A percentile compares a stretch with the other conserved stretches of the same genome.
Evolutionary conservation across 2,113 vertebrate species (phyloP).

Genomic region (Bos indicus): DNA sequence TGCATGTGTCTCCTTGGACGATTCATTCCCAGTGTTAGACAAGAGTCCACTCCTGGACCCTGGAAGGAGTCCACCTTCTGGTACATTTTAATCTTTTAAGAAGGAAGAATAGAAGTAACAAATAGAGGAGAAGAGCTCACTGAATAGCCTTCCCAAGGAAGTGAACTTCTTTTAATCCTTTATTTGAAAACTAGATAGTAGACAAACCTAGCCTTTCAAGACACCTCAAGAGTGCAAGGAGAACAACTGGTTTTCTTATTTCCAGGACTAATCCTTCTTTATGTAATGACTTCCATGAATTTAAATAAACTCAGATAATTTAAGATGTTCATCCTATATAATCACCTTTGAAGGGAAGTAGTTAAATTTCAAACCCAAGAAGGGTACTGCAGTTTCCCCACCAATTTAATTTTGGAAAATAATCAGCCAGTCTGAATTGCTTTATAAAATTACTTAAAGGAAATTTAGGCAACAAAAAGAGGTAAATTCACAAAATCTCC

Average conservation of each 20-base stretch:
- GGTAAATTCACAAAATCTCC: not conserved
- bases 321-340: not conserved
- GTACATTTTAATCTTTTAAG: not conserved
- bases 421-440: not conserved
- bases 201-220: not conserved
- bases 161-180: not conserved
- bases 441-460: not conserved
- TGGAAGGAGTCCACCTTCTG: not conserved
- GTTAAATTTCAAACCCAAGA: not conserved
- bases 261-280: not conserved
- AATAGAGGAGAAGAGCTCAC: not conserved
- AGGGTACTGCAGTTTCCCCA: not conserved
- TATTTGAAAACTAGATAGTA: not conserved
- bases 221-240: not conserved
- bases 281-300: not conserved
- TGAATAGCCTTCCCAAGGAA: not conserved
- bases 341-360: not conserved
- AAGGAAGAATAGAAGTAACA: not conserved
- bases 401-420: conserved; percentile 6
- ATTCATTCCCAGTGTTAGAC: not conserved
- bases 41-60: not conserved
- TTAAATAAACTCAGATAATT: not conserved
- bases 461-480: conserved; percentile 14
- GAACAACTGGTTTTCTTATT: not conserved
- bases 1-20: not conserved